Evolutionary conservation across 2,888 invertebrate genomes (phyloP).

Genomic region (Napeogenes sylphis): DNA sequence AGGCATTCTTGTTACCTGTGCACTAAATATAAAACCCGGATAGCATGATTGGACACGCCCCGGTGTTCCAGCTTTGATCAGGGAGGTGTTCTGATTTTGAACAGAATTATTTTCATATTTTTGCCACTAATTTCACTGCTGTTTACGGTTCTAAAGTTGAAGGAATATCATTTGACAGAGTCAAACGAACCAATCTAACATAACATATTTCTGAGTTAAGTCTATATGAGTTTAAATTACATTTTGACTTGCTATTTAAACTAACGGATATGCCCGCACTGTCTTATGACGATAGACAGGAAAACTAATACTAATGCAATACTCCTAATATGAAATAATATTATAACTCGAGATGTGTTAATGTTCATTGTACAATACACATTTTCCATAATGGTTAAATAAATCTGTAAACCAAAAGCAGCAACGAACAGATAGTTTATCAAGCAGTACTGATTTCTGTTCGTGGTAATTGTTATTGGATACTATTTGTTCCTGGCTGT

Average conservation of each 20-base stretch:
- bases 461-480: constrained; percentile 20
- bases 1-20: constrained; percentile 76
- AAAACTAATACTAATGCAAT: constrained; percentile 30
- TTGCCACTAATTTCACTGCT: not conserved
- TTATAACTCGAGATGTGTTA: too few species aligned
- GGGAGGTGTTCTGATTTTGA: constrained; percentile 43
- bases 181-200: too few species aligned
- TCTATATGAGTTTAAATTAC: not conserved
- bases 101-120: constrained; percentile 10
- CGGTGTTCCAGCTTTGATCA: constrained; percentile 54
- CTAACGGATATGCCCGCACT: constrained; percentile 24
- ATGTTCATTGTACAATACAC: constrained; percentile 9
- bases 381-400: not conserved
- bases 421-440: constrained; percentile 6
- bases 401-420: not conserved
- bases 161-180: too few species aligned
- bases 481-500: constrained; percentile 16
- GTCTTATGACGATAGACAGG: constrained; percentile 23
- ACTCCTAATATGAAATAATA: constrained; percentile 9
- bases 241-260: constrained; percentile 5
- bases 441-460: not conserved
- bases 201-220: too few species aligned
- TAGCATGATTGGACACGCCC: constrained; percentile 48
- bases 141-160: too few species aligned
- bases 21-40: constrained; percentile 59